Conservation (phyloP, 1,140 invertebrate genomes). For the Cylas formicarius region DNA sequence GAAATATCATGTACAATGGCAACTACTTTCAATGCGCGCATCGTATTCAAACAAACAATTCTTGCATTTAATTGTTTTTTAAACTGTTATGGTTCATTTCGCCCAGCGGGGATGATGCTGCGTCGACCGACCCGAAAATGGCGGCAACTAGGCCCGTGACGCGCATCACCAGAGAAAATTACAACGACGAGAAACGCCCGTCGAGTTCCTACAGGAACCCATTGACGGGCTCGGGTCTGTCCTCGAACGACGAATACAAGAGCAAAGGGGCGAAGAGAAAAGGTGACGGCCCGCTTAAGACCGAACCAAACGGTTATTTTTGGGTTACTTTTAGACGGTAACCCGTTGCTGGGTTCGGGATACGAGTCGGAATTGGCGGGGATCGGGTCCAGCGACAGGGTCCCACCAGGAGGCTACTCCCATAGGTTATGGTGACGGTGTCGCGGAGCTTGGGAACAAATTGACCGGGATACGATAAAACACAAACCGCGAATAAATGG, state of each 20-base stretch:
- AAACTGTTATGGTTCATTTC: no score
- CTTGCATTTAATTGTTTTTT: no score
- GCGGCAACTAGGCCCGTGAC: slow-evolving; percentile 6
- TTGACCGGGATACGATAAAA: neutral
- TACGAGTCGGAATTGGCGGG: slow-evolving; percentile 31
- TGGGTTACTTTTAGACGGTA: slow-evolving; percentile 43
- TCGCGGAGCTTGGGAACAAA: neutral
- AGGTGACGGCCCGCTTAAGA: slow-evolving; percentile 11
- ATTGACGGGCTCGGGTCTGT: slow-evolving; percentile 33
- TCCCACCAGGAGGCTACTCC: slow-evolving; percentile 44
- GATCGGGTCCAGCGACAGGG: slow-evolving; percentile 15
- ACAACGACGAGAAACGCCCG: slow-evolving; percentile 23
- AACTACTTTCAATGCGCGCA: no score
- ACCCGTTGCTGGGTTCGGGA: slow-evolving; percentile 47
- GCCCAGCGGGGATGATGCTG: slow-evolving; percentile 16
- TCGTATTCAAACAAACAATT: no score
- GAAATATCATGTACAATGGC: no score
- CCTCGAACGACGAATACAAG: slow-evolving; percentile 32
- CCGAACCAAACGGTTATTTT: slow-evolving; percentile 8
- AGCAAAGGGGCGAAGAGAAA: slow-evolving; percentile 25
- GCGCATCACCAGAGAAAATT: slow-evolving; percentile 21
- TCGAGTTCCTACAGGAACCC: slow-evolving; percentile 30
- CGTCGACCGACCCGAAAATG: slow-evolving; percentile 15
- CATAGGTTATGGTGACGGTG: slow-evolving; percentile 44
- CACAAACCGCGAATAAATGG: slow-evolving; percentile 11